These are phyloP conservation scores for Glaucomys volans DNA, from an alignment of 2,113 vertebrate genomes.

Conservation along the genomic window DNA sequence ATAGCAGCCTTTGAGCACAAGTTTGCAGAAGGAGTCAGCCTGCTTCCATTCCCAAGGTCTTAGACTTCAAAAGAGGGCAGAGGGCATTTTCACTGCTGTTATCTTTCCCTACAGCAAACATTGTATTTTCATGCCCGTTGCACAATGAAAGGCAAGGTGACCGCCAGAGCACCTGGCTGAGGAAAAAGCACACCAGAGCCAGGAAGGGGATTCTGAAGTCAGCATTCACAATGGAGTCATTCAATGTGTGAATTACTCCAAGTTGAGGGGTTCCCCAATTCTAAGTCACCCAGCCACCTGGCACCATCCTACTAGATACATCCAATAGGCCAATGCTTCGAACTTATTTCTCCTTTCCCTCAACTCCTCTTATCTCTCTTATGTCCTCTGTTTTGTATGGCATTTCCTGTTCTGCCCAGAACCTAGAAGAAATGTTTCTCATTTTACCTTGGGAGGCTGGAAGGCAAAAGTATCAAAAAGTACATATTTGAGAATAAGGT, in stretches of 20 bases:
- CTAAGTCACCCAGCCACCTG: not conserved
- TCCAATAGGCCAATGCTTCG: not conserved
- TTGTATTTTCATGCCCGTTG: conserved; percentile 44
- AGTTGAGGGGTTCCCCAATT: conserved; percentile 40
- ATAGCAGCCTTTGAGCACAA: not conserved
- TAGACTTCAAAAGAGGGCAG: conserved; percentile 66
- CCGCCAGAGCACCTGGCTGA: conserved; percentile 77
- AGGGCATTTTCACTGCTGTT: conserved; percentile 70
- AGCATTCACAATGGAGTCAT: conserved; percentile 50
- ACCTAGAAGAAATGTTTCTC: not conserved
- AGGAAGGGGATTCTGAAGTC: conserved; percentile 61
- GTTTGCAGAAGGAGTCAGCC: not conserved
- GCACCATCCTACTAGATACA: not conserved
- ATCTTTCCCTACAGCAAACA: conserved; percentile 77
- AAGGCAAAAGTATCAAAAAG: not conserved
- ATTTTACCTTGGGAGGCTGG: not conserved
- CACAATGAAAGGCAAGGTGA: conserved; percentile 77
- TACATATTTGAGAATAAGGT: not conserved
- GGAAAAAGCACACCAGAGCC: not conserved
- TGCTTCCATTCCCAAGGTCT: conserved; percentile 73
- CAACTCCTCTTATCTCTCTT: not conserved
- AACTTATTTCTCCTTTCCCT: not conserved
- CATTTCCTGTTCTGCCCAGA: not conserved
- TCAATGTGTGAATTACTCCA: conserved; percentile 66
- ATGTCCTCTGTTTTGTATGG: too few species aligned